Evolutionary conservation across 1,140 invertebrate genomes (phyloP).

Genomic region (Globodera ellingtonae): DNA sequence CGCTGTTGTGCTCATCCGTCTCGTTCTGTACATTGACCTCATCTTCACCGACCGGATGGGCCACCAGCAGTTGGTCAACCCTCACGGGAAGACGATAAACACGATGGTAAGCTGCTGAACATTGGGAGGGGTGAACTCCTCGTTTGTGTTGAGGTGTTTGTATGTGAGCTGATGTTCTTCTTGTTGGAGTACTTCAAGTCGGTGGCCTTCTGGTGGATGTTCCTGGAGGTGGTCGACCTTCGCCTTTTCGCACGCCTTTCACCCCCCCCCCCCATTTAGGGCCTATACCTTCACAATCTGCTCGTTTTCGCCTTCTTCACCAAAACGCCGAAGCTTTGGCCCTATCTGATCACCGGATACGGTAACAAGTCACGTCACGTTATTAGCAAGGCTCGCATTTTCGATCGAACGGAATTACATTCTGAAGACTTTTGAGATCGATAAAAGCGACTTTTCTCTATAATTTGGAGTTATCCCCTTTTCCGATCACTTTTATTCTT

Average conservation of each 20-base stretch:
- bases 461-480: background rate
- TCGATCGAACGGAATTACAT: too few relatives aligned
- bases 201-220: constrained; percentile 93
- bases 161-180: constrained; percentile 79
- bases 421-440: too few relatives aligned
- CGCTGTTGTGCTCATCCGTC: constrained; percentile 79
- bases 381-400: too few relatives aligned
- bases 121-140: background rate
- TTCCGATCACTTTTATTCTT: constrained; percentile 4
- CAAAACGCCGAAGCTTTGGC: constrained; percentile 74
- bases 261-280: background rate
- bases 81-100: constrained; percentile 70
- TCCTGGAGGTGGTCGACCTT: constrained; percentile 73
- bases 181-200: constrained; percentile 83
- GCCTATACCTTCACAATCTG: constrained; percentile 70
- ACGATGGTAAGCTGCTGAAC: constrained; percentile 73
- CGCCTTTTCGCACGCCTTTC: background rate
- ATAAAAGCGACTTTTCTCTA: too few relatives aligned
- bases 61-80: constrained; percentile 39
- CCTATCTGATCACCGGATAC: constrained; percentile 80
- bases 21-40: constrained; percentile 83
- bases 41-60: constrained; percentile 68
- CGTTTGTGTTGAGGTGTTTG: constrained; percentile 71
- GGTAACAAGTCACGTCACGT: constrained; percentile 66
- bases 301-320: constrained; percentile 79